Evolutionary conservation across 2,888 invertebrate species (phyloP).

Genomic region (Heliconius cydno): DNA sequence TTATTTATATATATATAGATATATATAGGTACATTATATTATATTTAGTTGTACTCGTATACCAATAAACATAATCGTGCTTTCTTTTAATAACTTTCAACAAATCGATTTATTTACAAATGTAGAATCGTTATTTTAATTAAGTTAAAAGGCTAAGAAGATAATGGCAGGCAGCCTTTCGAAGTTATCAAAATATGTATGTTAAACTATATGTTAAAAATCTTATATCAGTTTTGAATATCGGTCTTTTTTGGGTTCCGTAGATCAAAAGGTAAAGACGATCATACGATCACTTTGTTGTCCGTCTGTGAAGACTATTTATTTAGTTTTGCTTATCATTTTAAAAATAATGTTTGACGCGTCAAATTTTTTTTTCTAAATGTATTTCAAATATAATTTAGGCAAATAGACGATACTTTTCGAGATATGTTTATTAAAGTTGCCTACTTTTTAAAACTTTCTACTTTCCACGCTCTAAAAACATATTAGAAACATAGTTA

Average conservation of each 20-base stretch:
- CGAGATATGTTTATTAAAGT: slow-evolving; percentile 67
- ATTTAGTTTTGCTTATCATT: too few relatives aligned
- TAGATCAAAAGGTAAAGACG: too few relatives aligned
- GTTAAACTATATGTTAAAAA: not conserved
- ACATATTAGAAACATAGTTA: slow-evolving; percentile 78
- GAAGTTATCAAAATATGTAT: not conserved
- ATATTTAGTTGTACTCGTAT: not conserved
- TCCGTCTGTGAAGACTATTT: too few relatives aligned
- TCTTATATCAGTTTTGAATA: not conserved
- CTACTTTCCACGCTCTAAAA: slow-evolving; percentile 83
- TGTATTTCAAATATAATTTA: slow-evolving; percentile 45
- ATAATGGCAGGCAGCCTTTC: not conserved
- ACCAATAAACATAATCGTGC: not conserved
- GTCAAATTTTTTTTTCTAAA: not conserved
- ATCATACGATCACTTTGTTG: too few relatives aligned
- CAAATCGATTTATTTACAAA: not conserved
- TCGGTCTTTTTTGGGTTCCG: not conserved
- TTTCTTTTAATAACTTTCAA: not conserved
- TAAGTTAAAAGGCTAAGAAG: not conserved
- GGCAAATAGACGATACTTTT: slow-evolving; percentile 65
- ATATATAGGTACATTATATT: not conserved
- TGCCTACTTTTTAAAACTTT: slow-evolving; percentile 79
- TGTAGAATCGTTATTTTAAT: not conserved
- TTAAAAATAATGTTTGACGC: not conserved
- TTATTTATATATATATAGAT: slow-evolving; percentile 10